Evolutionary conservation across 2,113 vertebrate genomes (phyloP).

Genomic region (Noctilio leporinus): DNA sequence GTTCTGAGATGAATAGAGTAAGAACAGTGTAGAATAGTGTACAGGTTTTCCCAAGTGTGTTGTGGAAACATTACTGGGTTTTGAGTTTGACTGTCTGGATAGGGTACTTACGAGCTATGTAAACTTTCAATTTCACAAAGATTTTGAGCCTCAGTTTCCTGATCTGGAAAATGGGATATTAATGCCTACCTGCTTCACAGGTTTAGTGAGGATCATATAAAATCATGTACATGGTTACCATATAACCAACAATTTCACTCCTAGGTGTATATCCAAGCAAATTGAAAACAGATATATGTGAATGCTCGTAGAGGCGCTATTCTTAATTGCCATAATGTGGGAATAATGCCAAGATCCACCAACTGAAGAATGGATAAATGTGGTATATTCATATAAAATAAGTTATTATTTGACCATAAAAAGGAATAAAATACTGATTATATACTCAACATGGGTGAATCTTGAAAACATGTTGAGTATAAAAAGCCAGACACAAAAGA

Average conservation of each 20-base stretch:
- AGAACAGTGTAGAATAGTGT: not conserved
- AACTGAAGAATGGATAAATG: not conserved
- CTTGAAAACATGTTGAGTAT: not conserved
- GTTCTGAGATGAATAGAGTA: not conserved
- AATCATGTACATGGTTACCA: not conserved
- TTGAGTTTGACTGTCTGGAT: not conserved
- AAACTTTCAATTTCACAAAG: not conserved
- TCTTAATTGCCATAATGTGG: not conserved
- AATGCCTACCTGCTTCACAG: not conserved
- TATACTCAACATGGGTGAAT: not conserved
- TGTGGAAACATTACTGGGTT: not conserved
- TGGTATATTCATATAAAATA: not conserved
- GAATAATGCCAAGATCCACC: not conserved
- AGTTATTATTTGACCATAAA: not conserved
- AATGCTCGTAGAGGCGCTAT: not conserved
- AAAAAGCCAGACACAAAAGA: not conserved
- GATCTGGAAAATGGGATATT: not conserved
- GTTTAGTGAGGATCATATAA: not conserved
- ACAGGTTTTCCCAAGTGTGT: not conserved
- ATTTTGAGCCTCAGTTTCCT: not conserved
- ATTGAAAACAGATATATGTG: not conserved
- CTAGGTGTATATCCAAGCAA: not conserved
- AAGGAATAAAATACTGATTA: not conserved
- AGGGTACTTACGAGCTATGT: not conserved
- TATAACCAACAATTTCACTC: not conserved